phyloP scores from a whole-genome alignment of 2,888 invertebrate species.

The Aelia acuminata region DNA sequence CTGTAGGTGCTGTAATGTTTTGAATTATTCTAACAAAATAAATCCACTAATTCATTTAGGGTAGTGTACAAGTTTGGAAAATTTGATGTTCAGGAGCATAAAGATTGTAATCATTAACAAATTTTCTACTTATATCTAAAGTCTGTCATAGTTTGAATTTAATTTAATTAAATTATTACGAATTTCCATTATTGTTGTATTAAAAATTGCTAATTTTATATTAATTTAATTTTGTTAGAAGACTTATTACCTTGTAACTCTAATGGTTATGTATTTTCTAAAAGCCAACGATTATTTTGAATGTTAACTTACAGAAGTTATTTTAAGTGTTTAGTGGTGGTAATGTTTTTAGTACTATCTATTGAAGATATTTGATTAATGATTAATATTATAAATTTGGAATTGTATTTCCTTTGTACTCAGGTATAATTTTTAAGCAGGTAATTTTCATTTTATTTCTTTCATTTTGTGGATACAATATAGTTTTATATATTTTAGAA shows the following conservation, averaged over 20 bases:
- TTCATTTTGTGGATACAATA: conserved; percentile 23
- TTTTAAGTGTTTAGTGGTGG: conserved; percentile 29
- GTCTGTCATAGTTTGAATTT: not conserved
- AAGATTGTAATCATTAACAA: not conserved
- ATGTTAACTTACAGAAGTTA: conserved; percentile 7
- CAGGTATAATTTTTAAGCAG: conserved; percentile 46
- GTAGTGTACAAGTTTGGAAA: not conserved
- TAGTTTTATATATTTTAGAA: conserved; percentile 36
- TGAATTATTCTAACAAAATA: conserved; percentile 4
- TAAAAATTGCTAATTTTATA: conserved; percentile 13
- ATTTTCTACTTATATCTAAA: not conserved
- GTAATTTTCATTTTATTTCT: conserved; percentile 44
- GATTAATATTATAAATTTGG: conserved; percentile 31
- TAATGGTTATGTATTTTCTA: not conserved
- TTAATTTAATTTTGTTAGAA: not conserved
- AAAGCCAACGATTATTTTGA: conserved; percentile 8
- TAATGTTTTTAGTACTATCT: conserved; percentile 32
- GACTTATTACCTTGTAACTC: conserved; percentile 21
- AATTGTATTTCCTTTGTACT: conserved; percentile 45
- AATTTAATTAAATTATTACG: not conserved
- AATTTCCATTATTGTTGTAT: not conserved
- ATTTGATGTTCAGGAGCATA: conserved; percentile 1
- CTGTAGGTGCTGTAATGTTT: conserved; percentile 34
- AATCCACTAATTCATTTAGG: not conserved
- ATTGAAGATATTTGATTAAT: conserved; percentile 1